Evolutionary conservation across 2,888 invertebrate genomes (phyloP).

Genomic region (Arge pagana): DNA sequence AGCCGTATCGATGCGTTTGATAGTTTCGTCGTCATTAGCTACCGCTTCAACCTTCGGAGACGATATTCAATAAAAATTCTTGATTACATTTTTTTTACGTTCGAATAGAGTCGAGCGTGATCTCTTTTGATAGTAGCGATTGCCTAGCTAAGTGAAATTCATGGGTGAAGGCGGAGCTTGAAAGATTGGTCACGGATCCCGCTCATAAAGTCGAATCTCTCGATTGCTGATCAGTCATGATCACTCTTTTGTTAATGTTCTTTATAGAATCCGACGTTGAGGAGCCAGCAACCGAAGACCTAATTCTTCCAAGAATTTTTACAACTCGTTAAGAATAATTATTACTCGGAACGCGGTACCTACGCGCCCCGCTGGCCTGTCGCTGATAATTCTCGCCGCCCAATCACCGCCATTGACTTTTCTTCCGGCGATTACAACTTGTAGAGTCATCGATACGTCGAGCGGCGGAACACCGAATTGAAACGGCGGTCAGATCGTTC

Average conservation of each 20-base stretch:
- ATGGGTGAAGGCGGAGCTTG: conserved; percentile 18
- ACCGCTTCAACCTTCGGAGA: conserved; percentile 15
- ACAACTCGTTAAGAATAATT: conserved; percentile 5
- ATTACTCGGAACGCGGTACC: too few species aligned
- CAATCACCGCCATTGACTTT: too few species aligned
- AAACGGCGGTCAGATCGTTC: too few species aligned
- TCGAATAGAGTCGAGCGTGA: too few species aligned
- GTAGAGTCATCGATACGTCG: too few species aligned
- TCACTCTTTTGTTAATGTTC: conserved; percentile 19
- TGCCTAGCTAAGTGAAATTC: conserved; percentile 20
- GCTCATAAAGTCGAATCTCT: conserved; percentile 12
- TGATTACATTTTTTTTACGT: conserved; percentile 7
- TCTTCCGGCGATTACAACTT: too few species aligned
- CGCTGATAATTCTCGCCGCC: too few species aligned
- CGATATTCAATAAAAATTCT: conserved; percentile 18
- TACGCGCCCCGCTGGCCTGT: too few species aligned
- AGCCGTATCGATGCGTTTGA: too few species aligned
- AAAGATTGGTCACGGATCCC: conserved; percentile 18
- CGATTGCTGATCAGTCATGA: conserved; percentile 20
- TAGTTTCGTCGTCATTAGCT: conserved; percentile 13
- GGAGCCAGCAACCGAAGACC: conserved; percentile 5
- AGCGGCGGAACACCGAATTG: too few species aligned
- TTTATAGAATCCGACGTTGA: conserved; percentile 9
- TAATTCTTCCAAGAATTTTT: conserved; percentile 11
- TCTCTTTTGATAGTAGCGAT: too few species aligned